phyloP scores from a whole-genome alignment of 2,888 invertebrate species.

The Hirtodrosophila histrioides region DNA sequence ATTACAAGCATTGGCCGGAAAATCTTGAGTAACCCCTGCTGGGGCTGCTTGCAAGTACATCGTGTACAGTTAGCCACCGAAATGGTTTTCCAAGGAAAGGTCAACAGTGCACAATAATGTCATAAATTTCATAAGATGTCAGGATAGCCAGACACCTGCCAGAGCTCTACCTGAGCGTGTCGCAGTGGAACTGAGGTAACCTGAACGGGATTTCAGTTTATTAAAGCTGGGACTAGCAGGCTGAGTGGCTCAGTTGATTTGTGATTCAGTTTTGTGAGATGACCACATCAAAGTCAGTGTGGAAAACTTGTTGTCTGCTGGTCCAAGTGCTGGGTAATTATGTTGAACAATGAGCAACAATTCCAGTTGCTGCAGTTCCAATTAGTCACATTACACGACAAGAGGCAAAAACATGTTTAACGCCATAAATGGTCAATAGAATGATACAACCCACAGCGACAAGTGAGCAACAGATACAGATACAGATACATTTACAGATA shows the following conservation, averaged over 20 bases:
- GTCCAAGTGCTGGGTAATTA: slow-evolving; percentile 57
- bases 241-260: slow-evolving; percentile 37
- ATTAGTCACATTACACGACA: slow-evolving; percentile 74
- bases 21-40: slow-evolving; percentile 8
- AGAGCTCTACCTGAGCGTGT: slow-evolving; percentile 36
- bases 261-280: slow-evolving; percentile 48
- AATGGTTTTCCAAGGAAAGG: slow-evolving; percentile 54
- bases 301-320: slow-evolving; percentile 34
- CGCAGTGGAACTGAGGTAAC: not conserved
- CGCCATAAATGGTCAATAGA: slow-evolving; percentile 61
- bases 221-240: slow-evolving; percentile 32
- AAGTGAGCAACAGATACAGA: slow-evolving; percentile 5
- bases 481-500: not conserved
- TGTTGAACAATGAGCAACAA: slow-evolving; percentile 65
- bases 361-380: slow-evolving; percentile 65
- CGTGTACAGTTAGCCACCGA: slow-evolving; percentile 44
- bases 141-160: slow-evolving; percentile 38
- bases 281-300: slow-evolving; percentile 51
- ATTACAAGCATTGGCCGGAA: slow-evolving; percentile 12
- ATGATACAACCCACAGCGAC: slow-evolving; percentile 37
- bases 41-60: slow-evolving; percentile 18
- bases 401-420: slow-evolving; percentile 59
- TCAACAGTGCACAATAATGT: slow-evolving; percentile 44
- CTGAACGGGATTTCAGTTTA: slow-evolving; percentile 17
- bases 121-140: slow-evolving; percentile 72